Evolutionary conservation across 2,113 vertebrate species (phyloP).

Genomic region (Cinclus mexicanus): DNA sequence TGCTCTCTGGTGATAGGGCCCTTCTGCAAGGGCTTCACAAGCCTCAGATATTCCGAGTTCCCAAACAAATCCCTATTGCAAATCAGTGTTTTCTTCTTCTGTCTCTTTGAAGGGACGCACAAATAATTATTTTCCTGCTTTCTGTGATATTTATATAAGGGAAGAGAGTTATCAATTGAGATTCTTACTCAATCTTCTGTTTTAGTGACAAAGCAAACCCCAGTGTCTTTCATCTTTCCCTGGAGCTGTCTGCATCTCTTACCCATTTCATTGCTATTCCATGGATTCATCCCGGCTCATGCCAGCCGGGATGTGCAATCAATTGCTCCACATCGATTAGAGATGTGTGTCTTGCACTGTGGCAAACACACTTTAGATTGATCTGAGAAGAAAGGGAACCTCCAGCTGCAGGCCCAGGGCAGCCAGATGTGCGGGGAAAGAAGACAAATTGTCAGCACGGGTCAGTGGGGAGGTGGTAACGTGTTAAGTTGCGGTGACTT

Average conservation of each 20-base stretch:
- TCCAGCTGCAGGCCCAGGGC: background rate
- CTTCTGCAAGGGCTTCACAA: background rate
- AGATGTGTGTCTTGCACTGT: background rate
- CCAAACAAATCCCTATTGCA: background rate
- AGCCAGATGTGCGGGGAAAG: background rate
- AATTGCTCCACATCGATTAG: accelerated
- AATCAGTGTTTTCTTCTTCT: background rate
- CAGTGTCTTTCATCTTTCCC: background rate
- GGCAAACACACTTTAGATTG: background rate
- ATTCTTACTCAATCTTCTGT: background rate
- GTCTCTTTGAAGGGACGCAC: background rate
- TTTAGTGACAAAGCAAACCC: background rate
- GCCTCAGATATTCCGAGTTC: background rate
- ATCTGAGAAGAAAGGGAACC: background rate
- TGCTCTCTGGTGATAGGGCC: background rate
- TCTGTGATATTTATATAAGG: background rate
- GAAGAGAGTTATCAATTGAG: background rate
- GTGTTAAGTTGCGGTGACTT: background rate
- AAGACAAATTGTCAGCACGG: accelerated
- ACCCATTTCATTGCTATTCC: background rate
- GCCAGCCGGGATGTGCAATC: background rate
- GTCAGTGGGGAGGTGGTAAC: background rate
- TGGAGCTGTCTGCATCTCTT: background rate
- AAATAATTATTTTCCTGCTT: background rate
- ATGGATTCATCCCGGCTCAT: accelerated